Evolutionary conservation across 2,113 vertebrate species (phyloP).

Genomic region (Shinisaurus crocodilurus): DNA sequence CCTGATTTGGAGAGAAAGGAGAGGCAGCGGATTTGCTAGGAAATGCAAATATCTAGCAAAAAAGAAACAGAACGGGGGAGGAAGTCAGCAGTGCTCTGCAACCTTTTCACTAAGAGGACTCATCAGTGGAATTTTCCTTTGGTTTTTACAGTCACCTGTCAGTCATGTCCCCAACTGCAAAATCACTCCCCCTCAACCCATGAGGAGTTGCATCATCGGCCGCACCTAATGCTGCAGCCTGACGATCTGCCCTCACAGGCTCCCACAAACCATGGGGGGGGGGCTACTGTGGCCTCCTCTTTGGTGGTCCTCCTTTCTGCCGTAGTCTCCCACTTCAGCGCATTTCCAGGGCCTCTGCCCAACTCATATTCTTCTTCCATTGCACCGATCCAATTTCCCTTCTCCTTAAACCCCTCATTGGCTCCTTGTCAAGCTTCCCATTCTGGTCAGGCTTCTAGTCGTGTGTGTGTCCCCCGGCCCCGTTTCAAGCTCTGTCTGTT

Average conservation of each 20-base stretch:
- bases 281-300: too few species aligned
- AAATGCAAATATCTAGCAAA: background rate
- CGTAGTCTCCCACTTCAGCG: too few species aligned
- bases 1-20: background rate
- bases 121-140: too few species aligned
- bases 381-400: background rate
- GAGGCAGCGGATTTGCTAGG: background rate
- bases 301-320: background rate
- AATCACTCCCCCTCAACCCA: rapidly evolving
- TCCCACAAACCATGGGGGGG: background rate
- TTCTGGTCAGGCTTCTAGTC: background rate
- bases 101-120: background rate
- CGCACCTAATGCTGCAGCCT: background rate
- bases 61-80: background rate
- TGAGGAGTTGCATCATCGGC: background rate
- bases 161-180: too few species aligned
- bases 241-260: background rate
- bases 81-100: background rate
- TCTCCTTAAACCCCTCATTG: background rate
- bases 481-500: background rate
- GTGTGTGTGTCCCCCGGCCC: too few species aligned
- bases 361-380: background rate
- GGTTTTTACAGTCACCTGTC: background rate
- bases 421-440: background rate
- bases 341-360: too few species aligned